These are phyloP conservation scores for Mirounga angustirostris DNA, from an alignment of 2,113 vertebrate species.

Conservation along the genomic window DNA sequence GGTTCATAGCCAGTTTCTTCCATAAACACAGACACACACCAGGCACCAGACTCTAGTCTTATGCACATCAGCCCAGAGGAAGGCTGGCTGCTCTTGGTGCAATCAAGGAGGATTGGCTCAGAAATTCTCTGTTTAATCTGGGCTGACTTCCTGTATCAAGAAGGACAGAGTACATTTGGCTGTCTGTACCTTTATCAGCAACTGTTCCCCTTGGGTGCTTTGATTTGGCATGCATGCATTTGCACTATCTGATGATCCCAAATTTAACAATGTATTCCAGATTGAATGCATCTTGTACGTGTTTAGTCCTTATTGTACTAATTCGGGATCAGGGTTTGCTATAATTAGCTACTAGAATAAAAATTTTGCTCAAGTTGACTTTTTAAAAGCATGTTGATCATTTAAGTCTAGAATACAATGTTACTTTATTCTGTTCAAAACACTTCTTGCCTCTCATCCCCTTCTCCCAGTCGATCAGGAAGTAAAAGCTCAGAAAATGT, in stretches of 20 bases:
- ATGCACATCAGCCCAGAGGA: not conserved
- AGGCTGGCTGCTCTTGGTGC: not conserved
- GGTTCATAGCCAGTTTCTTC: conserved; percentile 56
- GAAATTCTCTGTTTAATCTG: conserved; percentile 43
- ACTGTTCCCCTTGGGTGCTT: not conserved
- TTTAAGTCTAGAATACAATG: not conserved
- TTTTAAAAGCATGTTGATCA: not conserved
- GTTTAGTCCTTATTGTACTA: not conserved
- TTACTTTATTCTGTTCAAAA: not conserved
- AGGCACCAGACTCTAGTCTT: not conserved
- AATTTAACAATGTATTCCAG: not conserved
- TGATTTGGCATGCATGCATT: not conserved
- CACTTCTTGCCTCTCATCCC: not conserved
- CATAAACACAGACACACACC: conserved; percentile 9
- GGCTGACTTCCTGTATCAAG: conserved; percentile 12
- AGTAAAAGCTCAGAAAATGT: not conserved
- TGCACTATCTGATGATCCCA: not conserved
- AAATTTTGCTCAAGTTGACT: not conserved
- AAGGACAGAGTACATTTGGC: conserved; percentile 1
- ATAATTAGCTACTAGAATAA: not conserved
- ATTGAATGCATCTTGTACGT: not conserved
- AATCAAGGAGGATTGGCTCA: not conserved
- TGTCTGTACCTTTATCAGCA: conserved; percentile 12
- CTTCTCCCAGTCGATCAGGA: not conserved
- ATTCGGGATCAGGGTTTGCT: not conserved